A percentile compares a stretch with the other conserved stretches of the same genome.
Conservation (phyloP, 2,888 invertebrate species). For the Asteroscopus sphinx region DNA sequence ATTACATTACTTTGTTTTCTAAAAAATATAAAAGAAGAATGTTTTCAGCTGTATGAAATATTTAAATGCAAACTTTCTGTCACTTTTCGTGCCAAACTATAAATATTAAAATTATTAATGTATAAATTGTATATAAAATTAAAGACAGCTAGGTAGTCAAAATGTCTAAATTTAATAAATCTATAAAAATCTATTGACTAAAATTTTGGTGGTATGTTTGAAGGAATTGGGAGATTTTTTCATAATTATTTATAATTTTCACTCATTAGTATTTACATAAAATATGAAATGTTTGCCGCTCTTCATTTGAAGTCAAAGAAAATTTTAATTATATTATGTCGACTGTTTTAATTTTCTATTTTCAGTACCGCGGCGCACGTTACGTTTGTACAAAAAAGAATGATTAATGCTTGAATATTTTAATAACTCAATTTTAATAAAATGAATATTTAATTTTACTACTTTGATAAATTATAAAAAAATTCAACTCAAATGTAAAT, state of each 20-base stretch:
- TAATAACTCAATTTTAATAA: too few relatives aligned
- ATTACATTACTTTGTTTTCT: conserved; percentile 11
- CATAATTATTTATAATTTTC: conserved; percentile 11
- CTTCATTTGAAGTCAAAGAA: conserved; percentile 20
- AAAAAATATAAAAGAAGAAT: conserved; percentile 23
- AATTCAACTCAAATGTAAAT: too few relatives aligned
- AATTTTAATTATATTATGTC: conserved; percentile 15
- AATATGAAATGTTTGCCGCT: conserved; percentile 3
- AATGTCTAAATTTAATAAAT: conserved; percentile 64
- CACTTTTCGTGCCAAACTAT: conserved; percentile 61
- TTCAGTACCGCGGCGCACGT: background rate
- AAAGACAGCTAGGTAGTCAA: conserved; percentile 62
- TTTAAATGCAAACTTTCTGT: conserved; percentile 28
- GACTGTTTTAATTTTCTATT: background rate
- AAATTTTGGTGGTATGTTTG: conserved; percentile 44
- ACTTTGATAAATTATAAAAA: too few relatives aligned
- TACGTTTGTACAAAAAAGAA: too few relatives aligned
- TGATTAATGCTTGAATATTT: too few relatives aligned
- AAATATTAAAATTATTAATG: conserved; percentile 57
- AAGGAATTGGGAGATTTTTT: conserved; percentile 57
- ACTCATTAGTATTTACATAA: conserved; percentile 31
- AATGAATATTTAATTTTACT: too few relatives aligned
- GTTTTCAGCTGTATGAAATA: conserved; percentile 43
- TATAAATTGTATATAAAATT: conserved; percentile 71
- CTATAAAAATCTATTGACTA: conserved; percentile 58